Conservation (phyloP, 2,797 vertebrate genomes). For the Smutsia temminckii region DNA sequence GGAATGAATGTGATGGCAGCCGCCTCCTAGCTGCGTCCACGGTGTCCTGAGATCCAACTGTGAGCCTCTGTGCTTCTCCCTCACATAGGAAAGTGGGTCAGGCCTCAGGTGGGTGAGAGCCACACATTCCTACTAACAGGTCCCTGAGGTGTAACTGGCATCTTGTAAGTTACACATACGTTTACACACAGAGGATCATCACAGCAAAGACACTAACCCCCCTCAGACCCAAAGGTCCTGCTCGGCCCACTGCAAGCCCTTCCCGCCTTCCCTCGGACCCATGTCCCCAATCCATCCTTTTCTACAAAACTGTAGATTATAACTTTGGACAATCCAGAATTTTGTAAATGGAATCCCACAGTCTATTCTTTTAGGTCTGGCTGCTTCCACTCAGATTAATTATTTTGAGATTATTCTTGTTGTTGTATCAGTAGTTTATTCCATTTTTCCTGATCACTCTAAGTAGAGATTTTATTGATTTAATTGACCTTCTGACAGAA, state of each 20-base stretch:
- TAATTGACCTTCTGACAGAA: background rate
- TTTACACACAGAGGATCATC: background rate
- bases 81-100: background rate
- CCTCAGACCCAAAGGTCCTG: too few species aligned
- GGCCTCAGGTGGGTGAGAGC: background rate
- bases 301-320: background rate
- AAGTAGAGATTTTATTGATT: background rate
- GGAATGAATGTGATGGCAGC: background rate
- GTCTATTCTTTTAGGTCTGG: background rate
- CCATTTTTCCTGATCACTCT: background rate
- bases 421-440: background rate
- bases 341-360: background rate
- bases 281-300: background rate
- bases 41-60: too few species aligned
- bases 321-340: background rate
- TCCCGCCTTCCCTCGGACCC: background rate
- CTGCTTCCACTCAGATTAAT: background rate
- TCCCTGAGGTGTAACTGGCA: background rate
- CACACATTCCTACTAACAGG: background rate
- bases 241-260: background rate
- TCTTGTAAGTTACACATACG: rapidly evolving
- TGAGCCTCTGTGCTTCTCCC: background rate
- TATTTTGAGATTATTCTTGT: background rate
- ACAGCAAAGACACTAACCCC: too few species aligned
- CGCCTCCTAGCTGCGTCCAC: rapidly evolving